Evolutionary conservation across 1,140 invertebrate species (phyloP).

Genomic region (Aculops lycopersici): DNA sequence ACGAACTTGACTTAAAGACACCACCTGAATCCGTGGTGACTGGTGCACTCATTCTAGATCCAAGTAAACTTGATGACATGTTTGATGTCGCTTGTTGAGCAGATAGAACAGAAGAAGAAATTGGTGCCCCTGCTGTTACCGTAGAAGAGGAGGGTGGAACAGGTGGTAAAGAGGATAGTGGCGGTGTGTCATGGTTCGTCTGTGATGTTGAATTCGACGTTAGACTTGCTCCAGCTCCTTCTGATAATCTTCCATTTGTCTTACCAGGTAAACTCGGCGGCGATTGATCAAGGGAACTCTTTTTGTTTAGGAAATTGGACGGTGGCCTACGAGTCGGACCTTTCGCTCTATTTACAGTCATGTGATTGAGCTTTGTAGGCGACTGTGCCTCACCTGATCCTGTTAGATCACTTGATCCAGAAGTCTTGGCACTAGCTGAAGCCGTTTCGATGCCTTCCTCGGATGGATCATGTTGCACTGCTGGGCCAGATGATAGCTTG

Average conservation of each 20-base stretch:
- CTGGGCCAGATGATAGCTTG: too few relatives aligned
- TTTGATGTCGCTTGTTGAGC: neutral
- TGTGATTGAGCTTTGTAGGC: conserved; percentile 23
- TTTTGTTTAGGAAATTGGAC: conserved; percentile 13
- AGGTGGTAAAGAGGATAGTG: neutral
- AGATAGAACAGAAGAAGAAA: neutral
- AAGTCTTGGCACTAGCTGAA: too few relatives aligned
- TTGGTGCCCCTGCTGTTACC: neutral
- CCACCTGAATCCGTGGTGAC: neutral
- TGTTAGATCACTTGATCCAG: too few relatives aligned
- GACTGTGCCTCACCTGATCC: conserved; percentile 23
- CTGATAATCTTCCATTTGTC: neutral
- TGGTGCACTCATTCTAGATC: neutral
- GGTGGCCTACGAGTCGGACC: conserved; percentile 28
- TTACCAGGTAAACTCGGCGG: too few relatives aligned
- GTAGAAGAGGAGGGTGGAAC: neutral
- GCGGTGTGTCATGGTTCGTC: neutral
- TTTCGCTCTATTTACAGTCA: conserved; percentile 27
- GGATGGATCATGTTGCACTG: too few relatives aligned
- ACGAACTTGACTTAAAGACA: too few relatives aligned
- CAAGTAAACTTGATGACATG: neutral
- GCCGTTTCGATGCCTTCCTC: too few relatives aligned
- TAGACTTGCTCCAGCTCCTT: neutral
- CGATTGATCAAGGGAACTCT: too few relatives aligned
- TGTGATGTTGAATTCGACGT: neutral